phyloP scores from a whole-genome alignment of 2,888 invertebrate genomes.

The Dynastes hyllus region DNA sequence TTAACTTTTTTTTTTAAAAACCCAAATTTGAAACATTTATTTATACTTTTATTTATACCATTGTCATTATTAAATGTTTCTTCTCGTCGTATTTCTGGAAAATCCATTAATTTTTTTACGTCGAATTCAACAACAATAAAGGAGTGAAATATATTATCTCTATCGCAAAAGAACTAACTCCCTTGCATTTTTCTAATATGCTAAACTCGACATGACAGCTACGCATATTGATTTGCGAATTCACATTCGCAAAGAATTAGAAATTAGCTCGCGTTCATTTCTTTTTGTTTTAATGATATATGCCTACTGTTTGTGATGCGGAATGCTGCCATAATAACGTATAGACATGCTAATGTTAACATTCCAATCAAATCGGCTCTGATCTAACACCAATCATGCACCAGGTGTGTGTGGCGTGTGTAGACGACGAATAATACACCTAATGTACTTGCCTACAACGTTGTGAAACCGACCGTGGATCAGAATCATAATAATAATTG shows the following conservation, averaged over 20 bases:
- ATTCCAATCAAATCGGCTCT: slow-evolving; percentile 37
- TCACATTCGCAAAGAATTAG: neutral
- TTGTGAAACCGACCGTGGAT: slow-evolving; percentile 25
- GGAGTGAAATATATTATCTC: too few species aligned
- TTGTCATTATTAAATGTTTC: neutral
- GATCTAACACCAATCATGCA: slow-evolving; percentile 4
- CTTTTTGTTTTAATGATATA: neutral
- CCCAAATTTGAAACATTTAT: too few species aligned
- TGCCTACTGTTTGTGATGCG: neutral
- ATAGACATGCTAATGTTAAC: slow-evolving; percentile 23
- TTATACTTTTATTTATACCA: neutral
- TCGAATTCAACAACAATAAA: too few species aligned
- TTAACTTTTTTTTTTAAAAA: too few species aligned
- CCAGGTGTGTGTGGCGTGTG: neutral
- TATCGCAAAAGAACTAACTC: too few species aligned
- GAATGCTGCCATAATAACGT: slow-evolving; percentile 1
- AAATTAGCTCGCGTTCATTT: neutral
- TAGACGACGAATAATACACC: slow-evolving; percentile 1
- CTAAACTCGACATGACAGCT: too few species aligned
- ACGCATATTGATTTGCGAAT: neutral
- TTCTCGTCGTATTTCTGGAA: neutral
- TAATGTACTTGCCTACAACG: neutral
- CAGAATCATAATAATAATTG: slow-evolving; percentile 17
- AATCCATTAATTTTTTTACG: too few species aligned
- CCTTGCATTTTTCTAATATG: too few species aligned